phyloP scores from a whole-genome alignment of 1,140 invertebrate genomes.

The Aleiodes sp. region DNA sequence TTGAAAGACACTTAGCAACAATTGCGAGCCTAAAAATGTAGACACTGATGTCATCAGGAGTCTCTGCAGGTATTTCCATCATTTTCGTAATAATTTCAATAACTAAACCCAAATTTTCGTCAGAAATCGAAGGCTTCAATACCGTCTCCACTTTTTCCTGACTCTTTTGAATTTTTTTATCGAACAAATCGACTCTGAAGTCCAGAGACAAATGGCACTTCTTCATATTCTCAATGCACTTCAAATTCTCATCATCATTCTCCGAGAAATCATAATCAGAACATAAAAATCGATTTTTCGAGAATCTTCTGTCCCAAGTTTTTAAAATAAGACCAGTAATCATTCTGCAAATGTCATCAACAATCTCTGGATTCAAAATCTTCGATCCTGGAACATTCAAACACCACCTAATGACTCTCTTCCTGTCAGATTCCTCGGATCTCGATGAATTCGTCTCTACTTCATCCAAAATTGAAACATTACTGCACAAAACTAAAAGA shows the following conservation, averaged over 20 bases:
- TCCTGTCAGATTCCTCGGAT: conserved; percentile 42
- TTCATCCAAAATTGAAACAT: conserved; percentile 40
- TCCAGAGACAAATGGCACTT: conserved; percentile 39
- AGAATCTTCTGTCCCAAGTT: conserved; percentile 45
- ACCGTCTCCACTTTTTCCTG: not conserved
- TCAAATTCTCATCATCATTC: conserved; percentile 1
- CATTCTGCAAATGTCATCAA: conserved; percentile 44
- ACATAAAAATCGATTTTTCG: not conserved
- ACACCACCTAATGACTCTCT: conserved; percentile 45
- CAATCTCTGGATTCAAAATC: conserved; percentile 23
- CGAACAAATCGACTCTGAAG: conserved; percentile 36
- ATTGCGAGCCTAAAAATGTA: conserved; percentile 43
- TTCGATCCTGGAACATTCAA: conserved; percentile 39
- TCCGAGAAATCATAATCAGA: not conserved
- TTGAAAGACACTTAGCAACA: conserved; percentile 41
- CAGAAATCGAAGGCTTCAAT: not conserved
- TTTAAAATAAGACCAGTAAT: conserved; percentile 50
- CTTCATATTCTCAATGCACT: conserved; percentile 40
- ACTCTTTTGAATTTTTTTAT: not conserved
- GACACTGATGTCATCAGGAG: conserved; percentile 31
- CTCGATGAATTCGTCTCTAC: conserved; percentile 26
- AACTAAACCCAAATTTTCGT: conserved; percentile 38
- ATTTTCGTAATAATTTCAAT: conserved; percentile 34
- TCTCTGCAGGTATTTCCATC: conserved; percentile 16
- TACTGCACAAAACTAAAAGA: conserved; percentile 48